Conservation (phyloP, 2,888 invertebrate species). For the Drosophila koepferae region DNA sequence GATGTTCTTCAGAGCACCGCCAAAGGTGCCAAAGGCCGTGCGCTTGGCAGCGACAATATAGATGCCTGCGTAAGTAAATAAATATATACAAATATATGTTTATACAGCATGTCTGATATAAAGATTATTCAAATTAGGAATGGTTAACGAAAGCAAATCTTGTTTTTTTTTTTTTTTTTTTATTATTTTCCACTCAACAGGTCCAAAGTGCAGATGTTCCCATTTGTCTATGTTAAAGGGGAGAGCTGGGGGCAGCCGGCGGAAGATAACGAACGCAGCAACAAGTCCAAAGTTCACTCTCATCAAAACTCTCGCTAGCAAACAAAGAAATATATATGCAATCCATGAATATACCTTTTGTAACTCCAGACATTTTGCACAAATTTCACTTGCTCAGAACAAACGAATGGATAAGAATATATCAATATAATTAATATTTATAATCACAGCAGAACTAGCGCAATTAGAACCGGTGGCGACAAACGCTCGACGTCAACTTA, state of each 20-base stretch:
- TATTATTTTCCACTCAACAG: constrained; percentile 34
- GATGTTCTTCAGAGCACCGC: constrained; percentile 92
- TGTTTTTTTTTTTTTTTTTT: constrained; percentile 7
- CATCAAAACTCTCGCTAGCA: constrained; percentile 3
- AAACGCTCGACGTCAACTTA: constrained; percentile 35
- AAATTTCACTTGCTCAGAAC: constrained; percentile 9
- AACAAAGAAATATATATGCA: not conserved
- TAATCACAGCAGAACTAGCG: not conserved
- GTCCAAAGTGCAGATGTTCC: constrained; percentile 50
- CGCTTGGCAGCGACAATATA: constrained; percentile 98
- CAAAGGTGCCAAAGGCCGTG: constrained; percentile 98
- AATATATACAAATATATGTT: not conserved
- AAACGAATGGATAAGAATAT: constrained; percentile 12
- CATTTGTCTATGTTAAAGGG: constrained; percentile 4
- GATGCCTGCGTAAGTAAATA: constrained; percentile 87
- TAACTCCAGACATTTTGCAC: constrained; percentile 80
- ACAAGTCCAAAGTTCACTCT: constrained; percentile 74
- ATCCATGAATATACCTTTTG: constrained; percentile 66
- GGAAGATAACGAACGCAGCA: constrained; percentile 55
- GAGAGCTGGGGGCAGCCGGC: constrained; percentile 21
- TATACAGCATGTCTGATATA: constrained; percentile 1
- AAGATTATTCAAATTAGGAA: constrained; percentile 41
- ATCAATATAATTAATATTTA: constrained; percentile 9
- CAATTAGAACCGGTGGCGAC: constrained; percentile 25
- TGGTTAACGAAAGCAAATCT: constrained; percentile 36